These are phyloP conservation scores for Drosophila austrosaltans DNA, from an alignment of 2,888 invertebrate genomes.

Conservation along the genomic window DNA sequence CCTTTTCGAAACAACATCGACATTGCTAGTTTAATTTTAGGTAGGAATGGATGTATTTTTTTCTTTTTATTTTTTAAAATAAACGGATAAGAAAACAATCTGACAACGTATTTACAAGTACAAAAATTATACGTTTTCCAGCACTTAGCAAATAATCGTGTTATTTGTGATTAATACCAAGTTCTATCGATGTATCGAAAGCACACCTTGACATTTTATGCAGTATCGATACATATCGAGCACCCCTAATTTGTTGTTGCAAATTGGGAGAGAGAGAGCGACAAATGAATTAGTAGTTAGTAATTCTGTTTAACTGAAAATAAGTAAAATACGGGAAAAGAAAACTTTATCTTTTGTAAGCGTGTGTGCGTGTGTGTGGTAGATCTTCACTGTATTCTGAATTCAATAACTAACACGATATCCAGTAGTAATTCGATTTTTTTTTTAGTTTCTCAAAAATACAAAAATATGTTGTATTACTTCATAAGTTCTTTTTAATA, in stretches of 20 bases:
- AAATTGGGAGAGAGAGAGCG: conserved; percentile 2
- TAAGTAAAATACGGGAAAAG: not conserved
- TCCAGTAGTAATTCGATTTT: not conserved
- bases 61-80: too few species aligned
- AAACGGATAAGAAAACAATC: too few species aligned
- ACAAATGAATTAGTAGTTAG: conserved; percentile 11
- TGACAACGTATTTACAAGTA: too few species aligned
- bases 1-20: too few species aligned
- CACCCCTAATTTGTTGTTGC: conserved; percentile 9
- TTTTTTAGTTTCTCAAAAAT: conserved; percentile 3
- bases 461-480: not conserved
- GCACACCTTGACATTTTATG: not conserved
- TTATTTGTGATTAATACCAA: not conserved
- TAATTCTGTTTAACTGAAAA: conserved; percentile 8
- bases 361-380: conserved; percentile 10
- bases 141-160: too few species aligned
- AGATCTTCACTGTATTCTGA: not conserved
- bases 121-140: too few species aligned
- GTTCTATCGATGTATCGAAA: not conserved
- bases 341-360: not conserved
- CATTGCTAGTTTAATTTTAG: too few species aligned
- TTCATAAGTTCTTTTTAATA: conserved; percentile 9
- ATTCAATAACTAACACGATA: not conserved
- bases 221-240: conserved; percentile 5
- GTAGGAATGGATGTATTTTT: too few species aligned